Evolutionary conservation across 1,140 invertebrate genomes (phyloP), one percentile per base, ranked within the genome.

Genomic region (Heliconius hermathena): DNA sequence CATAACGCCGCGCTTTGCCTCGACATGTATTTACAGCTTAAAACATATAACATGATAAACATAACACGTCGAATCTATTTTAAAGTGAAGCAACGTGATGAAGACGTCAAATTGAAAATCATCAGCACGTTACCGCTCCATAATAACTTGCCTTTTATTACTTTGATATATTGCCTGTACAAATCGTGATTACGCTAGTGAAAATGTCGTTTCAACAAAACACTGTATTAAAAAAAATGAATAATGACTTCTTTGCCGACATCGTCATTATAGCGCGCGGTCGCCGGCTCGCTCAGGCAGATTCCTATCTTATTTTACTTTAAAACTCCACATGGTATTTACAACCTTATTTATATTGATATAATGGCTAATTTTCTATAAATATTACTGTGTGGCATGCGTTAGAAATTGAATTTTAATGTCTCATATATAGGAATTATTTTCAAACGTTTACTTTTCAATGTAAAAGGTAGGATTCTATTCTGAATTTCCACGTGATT

Each of bases 201-300:
- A 92, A 93, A 92, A 93, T 93, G 93, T 93, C 93, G 88, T 92
- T 92, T 93, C 91, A 91, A 94, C 91, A 94, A 93, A 93, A 94
- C 90, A 91, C 86, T 91, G 89, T 91, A 93, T 93, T 94, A 93
- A 94, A 94, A 46, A 94, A 94, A 94, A 93, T 94, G 91, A 94
- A 93, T 93, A 93, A 94, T 93, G 93, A 93, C 91, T 93, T 92
- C 93, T 91, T 91, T 90, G 88, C 90, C 91, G 90, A 89, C 91
- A 87, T 87, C 89, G 89, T 91, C 91, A 93, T 94, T 93, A 94
- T 84, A 85, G 82, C 88, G 82, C 86, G 88, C 90, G 91, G 89
- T 90, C 90, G 90, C 85, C 85, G 86, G 84, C 87, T 85, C 78
- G 83, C 84, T 81, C 82, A 77, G 83, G 88, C 87, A 90, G 91